Base-by-base conservation (phyloP, 2,113 vertebrate species). In the Chaetodon trifascialis region DNA sequence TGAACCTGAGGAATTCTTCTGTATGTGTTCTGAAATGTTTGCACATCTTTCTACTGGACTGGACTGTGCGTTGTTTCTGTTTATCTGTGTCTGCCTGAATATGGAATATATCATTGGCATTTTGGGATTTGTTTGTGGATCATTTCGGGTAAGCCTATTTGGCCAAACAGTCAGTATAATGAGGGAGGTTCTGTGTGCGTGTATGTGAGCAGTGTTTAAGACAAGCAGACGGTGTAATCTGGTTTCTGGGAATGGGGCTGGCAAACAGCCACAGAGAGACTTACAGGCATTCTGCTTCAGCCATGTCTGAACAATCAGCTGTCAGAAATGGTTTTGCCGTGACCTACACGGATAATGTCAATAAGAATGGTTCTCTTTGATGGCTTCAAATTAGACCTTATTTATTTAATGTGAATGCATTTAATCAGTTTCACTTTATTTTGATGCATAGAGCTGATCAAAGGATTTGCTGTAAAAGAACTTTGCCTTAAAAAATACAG, bases 211-310 rank as follows among this genome's bases (percentile, higher is more conserved):
- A 75, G 86, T 67, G 84, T 88, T 82, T 82, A 79, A 81, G 78
- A 65, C 78, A 78, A 83, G 76, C 84, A 87, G 82, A 81, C 63
- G 11, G 65, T 76, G 66, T 90, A 86, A 90, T 89, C 87, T 88
- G 76, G 82, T 75, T 90, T 93, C 78, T 90, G 84, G 84, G 87
- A 92, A 92, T 72, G 52, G 34, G 74, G 85, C 71, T 92, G 91
- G 91, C 72, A 3, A 80, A 75, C 16, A 19, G 89, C 89, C 83
- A 88, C 81, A 67, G 7, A 49, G 8, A 88, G 76, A 82, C 63
- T 90, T 80, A 51, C 30, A 83, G 54, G 19, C 77, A 74, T 91
- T 88, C 76, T 80, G 75, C 73, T 72, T 63, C 25, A 59, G 55
- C 62, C 51, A 19, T 67, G 77, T 87, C 63, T 71, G 42, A 86